Conservation (phyloP, 2,797 vertebrate species). For the Peromyscus melanophrys region DNA sequence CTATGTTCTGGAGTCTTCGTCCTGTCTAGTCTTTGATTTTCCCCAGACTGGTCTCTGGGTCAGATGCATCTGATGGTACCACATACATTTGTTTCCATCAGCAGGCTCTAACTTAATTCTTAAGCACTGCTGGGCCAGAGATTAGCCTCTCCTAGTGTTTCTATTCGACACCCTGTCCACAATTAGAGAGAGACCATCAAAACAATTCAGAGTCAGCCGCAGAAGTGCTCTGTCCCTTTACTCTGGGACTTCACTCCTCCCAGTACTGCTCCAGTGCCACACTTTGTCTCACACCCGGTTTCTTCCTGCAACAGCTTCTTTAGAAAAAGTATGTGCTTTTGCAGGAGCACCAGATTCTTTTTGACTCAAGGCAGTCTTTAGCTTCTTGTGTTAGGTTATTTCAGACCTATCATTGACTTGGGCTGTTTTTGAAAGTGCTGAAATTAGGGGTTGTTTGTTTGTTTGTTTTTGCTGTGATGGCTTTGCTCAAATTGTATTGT, state of each 20-base stretch:
- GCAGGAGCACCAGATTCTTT: background rate
- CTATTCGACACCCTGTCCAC: background rate
- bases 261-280: background rate
- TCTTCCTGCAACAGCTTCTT: background rate
- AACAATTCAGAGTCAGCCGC: background rate
- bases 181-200: background rate
- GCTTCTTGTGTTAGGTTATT: background rate
- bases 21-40: background rate
- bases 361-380: slow-evolving; percentile 25
- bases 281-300: background rate
- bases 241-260: background rate
- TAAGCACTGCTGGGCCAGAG: background rate
- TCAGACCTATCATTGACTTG: background rate
- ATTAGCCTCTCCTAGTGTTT: background rate
- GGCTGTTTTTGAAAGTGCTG: background rate
- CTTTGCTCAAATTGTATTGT: background rate
- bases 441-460: background rate
- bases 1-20: background rate
- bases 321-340: slow-evolving; percentile 36
- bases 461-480: too few relatives aligned
- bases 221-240: background rate
- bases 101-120: slow-evolving; percentile 31
- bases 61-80: background rate
- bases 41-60: background rate
- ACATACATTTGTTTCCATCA: background rate